Evolutionary conservation across 2,888 invertebrate species (phyloP).

Genomic region (Rhaphigaster nebulosa): DNA sequence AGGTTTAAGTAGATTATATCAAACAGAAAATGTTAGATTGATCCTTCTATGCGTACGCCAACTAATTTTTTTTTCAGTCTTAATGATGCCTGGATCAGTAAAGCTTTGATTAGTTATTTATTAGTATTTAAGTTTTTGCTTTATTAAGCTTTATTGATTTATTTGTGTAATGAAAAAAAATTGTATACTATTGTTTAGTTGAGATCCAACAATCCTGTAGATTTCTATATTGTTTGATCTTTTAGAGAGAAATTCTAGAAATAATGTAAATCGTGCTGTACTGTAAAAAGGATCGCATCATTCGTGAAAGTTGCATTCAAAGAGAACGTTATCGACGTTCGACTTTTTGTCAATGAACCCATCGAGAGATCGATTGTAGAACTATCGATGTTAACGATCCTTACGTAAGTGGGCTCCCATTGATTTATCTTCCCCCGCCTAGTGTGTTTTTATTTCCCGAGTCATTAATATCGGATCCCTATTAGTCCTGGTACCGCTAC

Average conservation of each 20-base stretch:
- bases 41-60: too few species aligned
- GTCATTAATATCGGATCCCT: not conserved
- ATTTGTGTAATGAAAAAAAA: too few species aligned
- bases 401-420: not conserved
- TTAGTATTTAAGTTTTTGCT: too few species aligned
- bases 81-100: too few species aligned
- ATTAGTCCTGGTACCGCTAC: not conserved
- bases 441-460: not conserved
- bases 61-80: too few species aligned
- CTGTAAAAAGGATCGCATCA: not conserved
- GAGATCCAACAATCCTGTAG: not conserved
- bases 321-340: not conserved
- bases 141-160: too few species aligned
- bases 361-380: not conserved
- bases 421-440: not conserved
- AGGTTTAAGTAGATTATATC: too few species aligned
- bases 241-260: not conserved
- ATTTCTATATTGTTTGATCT: slow-evolving; percentile 4
- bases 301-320: slow-evolving; percentile 14
- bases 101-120: too few species aligned
- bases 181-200: too few species aligned
- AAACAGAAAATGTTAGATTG: too few species aligned
- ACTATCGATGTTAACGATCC: not conserved
- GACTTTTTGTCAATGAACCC: not conserved
- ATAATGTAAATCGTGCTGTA: not conserved